phyloP scores from a whole-genome alignment of 2,113 vertebrate genomes.

The Atractosteus spatula region DNA sequence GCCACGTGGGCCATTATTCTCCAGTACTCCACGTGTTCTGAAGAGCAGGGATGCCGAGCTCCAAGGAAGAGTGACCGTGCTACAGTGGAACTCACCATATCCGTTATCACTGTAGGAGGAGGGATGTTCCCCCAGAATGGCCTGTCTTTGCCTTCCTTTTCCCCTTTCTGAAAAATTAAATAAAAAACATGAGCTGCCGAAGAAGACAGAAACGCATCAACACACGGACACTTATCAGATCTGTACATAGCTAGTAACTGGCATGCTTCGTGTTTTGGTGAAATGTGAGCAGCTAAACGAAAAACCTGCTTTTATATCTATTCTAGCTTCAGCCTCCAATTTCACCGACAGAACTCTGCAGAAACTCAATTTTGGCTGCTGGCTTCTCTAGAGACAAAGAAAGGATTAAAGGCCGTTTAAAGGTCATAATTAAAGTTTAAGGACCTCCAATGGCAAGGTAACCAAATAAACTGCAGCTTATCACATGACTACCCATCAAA shows the following conservation, averaged over 20 bases:
- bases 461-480: neutral
- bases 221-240: too few species aligned
- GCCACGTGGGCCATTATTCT: too few species aligned
- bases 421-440: conserved; percentile 26
- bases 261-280: too few species aligned
- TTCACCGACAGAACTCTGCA: neutral
- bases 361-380: neutral
- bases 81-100: conserved; percentile 78
- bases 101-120: conserved; percentile 85
- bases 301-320: too few species aligned
- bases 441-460: neutral
- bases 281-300: too few species aligned
- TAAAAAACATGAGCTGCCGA: conserved; percentile 40
- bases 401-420: conserved; percentile 19
- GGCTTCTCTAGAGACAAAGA: conserved; percentile 2
- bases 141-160: conserved; percentile 89
- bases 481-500: too few species aligned
- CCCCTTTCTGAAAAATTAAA: conserved; percentile 81
- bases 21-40: too few species aligned
- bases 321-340: conserved; percentile 14
- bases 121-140: conserved; percentile 94
- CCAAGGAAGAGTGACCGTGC: too few species aligned
- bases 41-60: too few species aligned
- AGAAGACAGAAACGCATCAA: too few species aligned
- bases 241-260: too few species aligned